Conservation (phyloP, 1,140 invertebrate species). For the Hestina assimilis region DNA sequence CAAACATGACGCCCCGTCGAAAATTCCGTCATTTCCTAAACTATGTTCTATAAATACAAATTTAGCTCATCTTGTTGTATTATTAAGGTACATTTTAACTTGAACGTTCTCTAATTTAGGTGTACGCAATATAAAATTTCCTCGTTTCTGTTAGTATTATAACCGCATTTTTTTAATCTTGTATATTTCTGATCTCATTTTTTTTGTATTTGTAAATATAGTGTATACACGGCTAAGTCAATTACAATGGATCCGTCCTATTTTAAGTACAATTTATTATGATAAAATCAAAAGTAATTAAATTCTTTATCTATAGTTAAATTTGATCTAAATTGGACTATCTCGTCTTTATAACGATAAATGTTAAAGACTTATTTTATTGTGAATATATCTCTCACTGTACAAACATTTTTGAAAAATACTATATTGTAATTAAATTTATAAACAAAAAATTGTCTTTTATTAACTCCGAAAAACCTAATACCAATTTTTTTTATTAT, state of each 20-base stretch:
- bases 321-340: not conserved
- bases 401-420: conserved; percentile 22
- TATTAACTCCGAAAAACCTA: not conserved
- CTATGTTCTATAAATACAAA: too few relatives aligned
- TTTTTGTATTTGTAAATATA: conserved; percentile 57
- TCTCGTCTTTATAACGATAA: not conserved
- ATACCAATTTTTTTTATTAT: too few relatives aligned
- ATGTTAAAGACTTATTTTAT: conserved; percentile 8
- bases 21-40: too few relatives aligned
- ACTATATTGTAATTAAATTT: conserved; percentile 18
- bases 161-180: conserved; percentile 9
- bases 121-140: conserved; percentile 15
- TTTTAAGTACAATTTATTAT: conserved; percentile 1
- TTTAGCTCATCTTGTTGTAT: too few relatives aligned
- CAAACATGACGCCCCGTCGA: too few relatives aligned
- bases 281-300: conserved; percentile 18
- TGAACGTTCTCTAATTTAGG: conserved; percentile 6
- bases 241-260: conserved; percentile 50
- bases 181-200: conserved; percentile 68
- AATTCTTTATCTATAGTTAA: not conserved
- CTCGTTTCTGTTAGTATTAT: conserved; percentile 38
- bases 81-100: conserved; percentile 2
- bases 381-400: conserved; percentile 18
- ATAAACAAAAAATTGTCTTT: conserved; percentile 18
- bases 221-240: conserved; percentile 50